phyloP scores from a whole-genome alignment of 2,888 invertebrate species.

The Sarcophaga subvicina region DNA sequence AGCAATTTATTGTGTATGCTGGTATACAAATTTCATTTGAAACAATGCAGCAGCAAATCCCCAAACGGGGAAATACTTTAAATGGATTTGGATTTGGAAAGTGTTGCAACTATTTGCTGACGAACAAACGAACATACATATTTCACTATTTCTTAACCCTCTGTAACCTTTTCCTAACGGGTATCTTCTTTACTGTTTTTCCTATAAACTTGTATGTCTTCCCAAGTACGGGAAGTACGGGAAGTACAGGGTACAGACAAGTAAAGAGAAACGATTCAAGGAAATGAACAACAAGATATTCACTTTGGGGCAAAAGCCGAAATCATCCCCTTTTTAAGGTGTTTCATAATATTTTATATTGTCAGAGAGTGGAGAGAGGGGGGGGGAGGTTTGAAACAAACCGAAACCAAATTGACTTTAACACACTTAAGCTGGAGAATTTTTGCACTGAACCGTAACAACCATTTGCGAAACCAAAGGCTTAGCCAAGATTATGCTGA shows the following conservation, averaged over 20 bases:
- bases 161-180: background rate
- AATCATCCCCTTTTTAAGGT: background rate
- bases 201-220: background rate
- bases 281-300: slow-evolving; percentile 39
- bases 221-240: background rate
- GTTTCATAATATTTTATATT: background rate
- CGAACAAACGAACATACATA: background rate
- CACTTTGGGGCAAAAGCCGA: background rate
- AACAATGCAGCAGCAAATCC: slow-evolving; percentile 18
- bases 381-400: background rate
- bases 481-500: slow-evolving; percentile 69
- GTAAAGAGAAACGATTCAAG: slow-evolving; percentile 20
- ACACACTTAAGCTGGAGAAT: slow-evolving; percentile 47
- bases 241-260: background rate
- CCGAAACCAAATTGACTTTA: slow-evolving; percentile 39
- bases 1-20: background rate
- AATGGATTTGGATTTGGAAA: slow-evolving; percentile 44
- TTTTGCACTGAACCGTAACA: slow-evolving; percentile 60
- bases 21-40: background rate
- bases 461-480: slow-evolving; percentile 64
- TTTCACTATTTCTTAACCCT: background rate
- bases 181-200: background rate
- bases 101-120: slow-evolving; percentile 14
- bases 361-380: background rate
- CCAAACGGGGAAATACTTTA: slow-evolving; percentile 41